Percentiles rank a stretch among this genome's conserved stretches.
Evolutionary conservation across 2,888 invertebrate species (phyloP).

Genomic region (Diabrotica balteata): DNA sequence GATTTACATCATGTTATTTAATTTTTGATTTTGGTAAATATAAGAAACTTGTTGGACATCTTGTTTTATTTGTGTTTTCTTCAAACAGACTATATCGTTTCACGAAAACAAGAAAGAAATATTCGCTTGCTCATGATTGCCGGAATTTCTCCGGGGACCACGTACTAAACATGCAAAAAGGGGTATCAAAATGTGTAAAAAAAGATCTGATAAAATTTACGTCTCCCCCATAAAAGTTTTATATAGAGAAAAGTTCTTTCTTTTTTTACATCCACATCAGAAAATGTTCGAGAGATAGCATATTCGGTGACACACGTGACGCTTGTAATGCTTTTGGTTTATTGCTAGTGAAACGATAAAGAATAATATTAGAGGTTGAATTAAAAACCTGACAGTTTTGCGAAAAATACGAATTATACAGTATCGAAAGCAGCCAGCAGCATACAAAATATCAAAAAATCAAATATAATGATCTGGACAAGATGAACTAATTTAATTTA

Average conservation of each 20-base stretch:
- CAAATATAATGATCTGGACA: no score
- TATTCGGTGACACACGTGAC: not conserved
- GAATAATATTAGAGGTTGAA: no score
- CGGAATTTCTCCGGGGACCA: not conserved
- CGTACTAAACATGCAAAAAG: not conserved
- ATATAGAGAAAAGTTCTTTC: not conserved
- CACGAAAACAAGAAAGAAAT: not conserved
- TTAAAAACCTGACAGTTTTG: no score
- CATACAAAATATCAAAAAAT: no score
- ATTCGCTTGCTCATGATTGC: not conserved
- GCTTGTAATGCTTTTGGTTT: no score
- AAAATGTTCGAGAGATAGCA: not conserved
- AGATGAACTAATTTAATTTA: no score
- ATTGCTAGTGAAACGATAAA: no score
- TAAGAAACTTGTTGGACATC: not conserved
- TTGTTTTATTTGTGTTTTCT: not conserved
- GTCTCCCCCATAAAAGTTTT: not conserved
- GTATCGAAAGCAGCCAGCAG: no score
- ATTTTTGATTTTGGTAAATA: no score
- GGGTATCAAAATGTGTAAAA: not conserved
- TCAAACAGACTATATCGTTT: not conserved
- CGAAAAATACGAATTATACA: no score
- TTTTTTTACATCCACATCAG: not conserved
- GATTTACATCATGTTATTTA: no score
- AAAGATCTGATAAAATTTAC: conserved; percentile 1